A percentile compares a stretch with the other conserved stretches of the same genome.
These are phyloP conservation scores for Heliconius charithonia DNA, from an alignment of 2,888 invertebrate species.

Conservation along the genomic window DNA sequence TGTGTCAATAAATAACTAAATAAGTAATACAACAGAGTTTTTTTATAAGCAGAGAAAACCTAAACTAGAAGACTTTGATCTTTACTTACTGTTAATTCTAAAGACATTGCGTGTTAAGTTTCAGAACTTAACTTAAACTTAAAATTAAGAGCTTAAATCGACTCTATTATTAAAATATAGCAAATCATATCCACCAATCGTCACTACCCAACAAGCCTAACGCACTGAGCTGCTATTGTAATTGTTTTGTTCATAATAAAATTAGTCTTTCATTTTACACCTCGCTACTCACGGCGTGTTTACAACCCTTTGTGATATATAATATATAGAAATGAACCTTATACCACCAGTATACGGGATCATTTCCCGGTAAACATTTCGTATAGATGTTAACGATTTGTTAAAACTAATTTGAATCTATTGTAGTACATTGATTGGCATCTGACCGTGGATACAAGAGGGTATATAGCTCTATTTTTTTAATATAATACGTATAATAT, in stretches of 20 bases:
- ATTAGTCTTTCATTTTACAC: slow-evolving; percentile 67
- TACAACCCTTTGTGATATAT: slow-evolving; percentile 52
- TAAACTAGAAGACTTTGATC: too few species aligned
- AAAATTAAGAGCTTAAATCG: too few species aligned
- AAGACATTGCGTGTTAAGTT: too few species aligned
- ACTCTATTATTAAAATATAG: background rate
- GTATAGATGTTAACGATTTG: slow-evolving; percentile 33
- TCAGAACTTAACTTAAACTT: too few species aligned
- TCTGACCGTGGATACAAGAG: slow-evolving; percentile 39
- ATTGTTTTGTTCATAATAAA: slow-evolving; percentile 65
- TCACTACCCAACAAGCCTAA: background rate
- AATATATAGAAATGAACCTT: slow-evolving; percentile 36
- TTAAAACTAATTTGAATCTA: slow-evolving; percentile 51
- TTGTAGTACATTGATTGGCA: slow-evolving; percentile 45
- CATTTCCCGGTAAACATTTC: background rate
- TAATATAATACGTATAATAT: background rate
- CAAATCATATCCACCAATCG: background rate
- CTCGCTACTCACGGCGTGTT: slow-evolving; percentile 53
- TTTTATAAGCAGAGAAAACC: too few species aligned
- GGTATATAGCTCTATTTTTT: slow-evolving; percentile 10
- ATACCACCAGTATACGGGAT: background rate
- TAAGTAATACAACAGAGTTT: too few species aligned
- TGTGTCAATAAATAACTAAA: too few species aligned
- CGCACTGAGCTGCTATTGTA: slow-evolving; percentile 44
- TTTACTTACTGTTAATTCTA: too few species aligned